A percentile compares a stretch with the other conserved stretches of the same genome.
phyloP scores from a whole-genome alignment of 2,888 invertebrate species.

The Drosophila mimetica region DNA sequence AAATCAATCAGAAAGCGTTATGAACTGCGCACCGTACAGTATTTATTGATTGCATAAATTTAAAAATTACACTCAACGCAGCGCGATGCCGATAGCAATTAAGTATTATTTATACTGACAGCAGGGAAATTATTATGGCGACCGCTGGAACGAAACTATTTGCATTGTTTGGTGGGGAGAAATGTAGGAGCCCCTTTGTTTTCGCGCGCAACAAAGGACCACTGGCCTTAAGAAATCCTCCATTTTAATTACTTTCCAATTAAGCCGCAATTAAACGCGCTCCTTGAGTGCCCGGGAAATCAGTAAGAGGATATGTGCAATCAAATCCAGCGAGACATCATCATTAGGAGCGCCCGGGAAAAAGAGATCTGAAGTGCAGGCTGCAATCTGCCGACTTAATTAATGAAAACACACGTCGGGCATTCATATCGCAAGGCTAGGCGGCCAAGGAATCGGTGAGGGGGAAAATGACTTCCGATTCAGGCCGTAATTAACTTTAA shows the following conservation, averaged over 20 bases:
- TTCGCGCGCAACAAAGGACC: slow-evolving; percentile 39
- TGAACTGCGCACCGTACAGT: slow-evolving; percentile 1
- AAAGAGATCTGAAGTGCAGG: slow-evolving; percentile 20
- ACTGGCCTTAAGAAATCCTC: slow-evolving; percentile 53
- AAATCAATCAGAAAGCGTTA: slow-evolving; percentile 17
- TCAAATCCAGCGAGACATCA: slow-evolving; percentile 21
- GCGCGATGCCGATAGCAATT: slow-evolving; percentile 13
- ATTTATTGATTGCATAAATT: slow-evolving; percentile 12
- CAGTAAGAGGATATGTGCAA: slow-evolving; percentile 10
- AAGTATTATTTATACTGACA: slow-evolving; percentile 17
- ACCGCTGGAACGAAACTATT: slow-evolving; percentile 4
- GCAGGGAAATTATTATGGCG: neutral
- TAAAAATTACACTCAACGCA: neutral
- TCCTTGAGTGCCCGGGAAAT: slow-evolving; percentile 34
- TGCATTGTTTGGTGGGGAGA: slow-evolving; percentile 14
- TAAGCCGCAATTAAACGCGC: slow-evolving; percentile 63
- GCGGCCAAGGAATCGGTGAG: neutral
- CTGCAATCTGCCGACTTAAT: slow-evolving; percentile 25
- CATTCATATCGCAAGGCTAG: slow-evolving; percentile 13
- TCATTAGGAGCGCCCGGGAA: slow-evolving; percentile 9
- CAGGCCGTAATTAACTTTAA: slow-evolving; percentile 27
- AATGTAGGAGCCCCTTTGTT: slow-evolving; percentile 10
- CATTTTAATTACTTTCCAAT: slow-evolving; percentile 77
- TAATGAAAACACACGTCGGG: slow-evolving; percentile 26
- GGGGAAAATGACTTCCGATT: slow-evolving; percentile 24